A percentile compares a stretch with the other conserved stretches of the same genome.
Evolutionary conservation across 1,140 invertebrate species (phyloP).

Genomic region (Eciton burchellii): DNA sequence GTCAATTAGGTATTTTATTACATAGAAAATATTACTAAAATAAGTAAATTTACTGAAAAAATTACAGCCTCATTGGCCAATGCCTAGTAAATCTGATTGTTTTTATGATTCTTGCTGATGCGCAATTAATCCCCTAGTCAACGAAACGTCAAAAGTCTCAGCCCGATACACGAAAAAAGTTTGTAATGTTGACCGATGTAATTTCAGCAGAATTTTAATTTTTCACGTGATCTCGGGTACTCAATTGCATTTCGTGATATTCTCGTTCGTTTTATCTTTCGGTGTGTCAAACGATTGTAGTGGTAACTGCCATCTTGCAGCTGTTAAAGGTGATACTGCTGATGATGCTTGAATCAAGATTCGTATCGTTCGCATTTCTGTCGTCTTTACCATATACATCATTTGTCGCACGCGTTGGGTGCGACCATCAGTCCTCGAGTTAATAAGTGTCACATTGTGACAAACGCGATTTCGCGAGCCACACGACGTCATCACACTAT

Average conservation of each 20-base stretch:
- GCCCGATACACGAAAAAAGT: no score
- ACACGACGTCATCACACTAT: neutral
- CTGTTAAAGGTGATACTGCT: constrained; percentile 72
- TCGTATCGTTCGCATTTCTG: neutral
- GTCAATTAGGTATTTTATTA: constrained; percentile 2
- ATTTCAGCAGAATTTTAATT: neutral
- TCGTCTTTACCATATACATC: neutral
- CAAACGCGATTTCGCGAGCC: neutral
- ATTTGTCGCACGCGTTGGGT: neutral
- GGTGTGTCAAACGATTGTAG: neutral
- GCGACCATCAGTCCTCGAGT: neutral
- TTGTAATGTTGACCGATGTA: neutral
- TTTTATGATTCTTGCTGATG: no score
- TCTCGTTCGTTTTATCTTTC: neutral
- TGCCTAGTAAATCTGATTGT: no score
- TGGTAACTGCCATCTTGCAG: constrained; percentile 76
- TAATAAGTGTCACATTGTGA: neutral
- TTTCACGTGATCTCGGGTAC: neutral
- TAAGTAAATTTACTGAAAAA: no score
- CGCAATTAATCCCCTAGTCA: no score
- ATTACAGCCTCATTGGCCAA: no score
- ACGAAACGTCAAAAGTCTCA: neutral
- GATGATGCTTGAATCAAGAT: constrained; percentile 23
- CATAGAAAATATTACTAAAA: no score
- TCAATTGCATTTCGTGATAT: neutral